Evolutionary conservation across 2,113 vertebrate genomes (phyloP).

Genomic region (Paracanthobrama guichenoti): DNA sequence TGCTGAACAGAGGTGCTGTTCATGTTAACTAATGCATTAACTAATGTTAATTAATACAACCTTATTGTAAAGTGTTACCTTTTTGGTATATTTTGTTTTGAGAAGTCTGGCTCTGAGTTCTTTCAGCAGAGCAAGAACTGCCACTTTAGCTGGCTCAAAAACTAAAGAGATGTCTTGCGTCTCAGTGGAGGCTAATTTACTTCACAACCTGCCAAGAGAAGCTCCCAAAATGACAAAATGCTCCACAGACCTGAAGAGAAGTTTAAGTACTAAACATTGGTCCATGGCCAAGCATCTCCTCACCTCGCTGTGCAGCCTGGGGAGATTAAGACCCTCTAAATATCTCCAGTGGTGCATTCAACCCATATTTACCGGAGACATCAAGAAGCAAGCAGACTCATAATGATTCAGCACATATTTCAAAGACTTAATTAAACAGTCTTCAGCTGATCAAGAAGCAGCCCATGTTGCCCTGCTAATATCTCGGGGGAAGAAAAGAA

Average conservation of each 20-base stretch:
- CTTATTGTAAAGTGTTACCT: too few relatives aligned
- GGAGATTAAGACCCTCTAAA: conserved; percentile 49
- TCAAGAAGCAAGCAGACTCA: conserved; percentile 65
- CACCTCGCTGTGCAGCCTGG: conserved; percentile 26
- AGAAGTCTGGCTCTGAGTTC: conserved; percentile 7
- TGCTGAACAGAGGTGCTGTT: too few relatives aligned
- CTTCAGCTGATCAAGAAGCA: conserved; percentile 65
- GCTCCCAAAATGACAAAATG: conserved; percentile 11
- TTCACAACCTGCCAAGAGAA: conserved; percentile 46
- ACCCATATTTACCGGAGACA: conserved; percentile 67
- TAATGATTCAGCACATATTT: conserved; percentile 68
- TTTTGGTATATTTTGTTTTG: conserved; percentile 43
- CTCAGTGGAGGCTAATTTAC: conserved; percentile 39
- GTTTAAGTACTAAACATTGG: conserved; percentile 32
- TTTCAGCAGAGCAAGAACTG: background rate
- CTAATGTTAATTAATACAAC: too few relatives aligned
- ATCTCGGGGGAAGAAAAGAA: conserved; percentile 67
- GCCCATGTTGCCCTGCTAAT: conserved; percentile 67
- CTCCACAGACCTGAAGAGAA: conserved; percentile 12
- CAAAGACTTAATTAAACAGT: conserved; percentile 73
- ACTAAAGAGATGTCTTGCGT: background rate
- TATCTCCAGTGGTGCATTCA: conserved; percentile 59
- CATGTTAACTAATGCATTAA: too few relatives aligned
- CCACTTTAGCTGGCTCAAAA: conserved; percentile 4
- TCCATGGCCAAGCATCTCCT: conserved; percentile 15